Evolutionary conservation across 2,888 invertebrate species (phyloP).

Genomic region (Eupsilia transversa): DNA sequence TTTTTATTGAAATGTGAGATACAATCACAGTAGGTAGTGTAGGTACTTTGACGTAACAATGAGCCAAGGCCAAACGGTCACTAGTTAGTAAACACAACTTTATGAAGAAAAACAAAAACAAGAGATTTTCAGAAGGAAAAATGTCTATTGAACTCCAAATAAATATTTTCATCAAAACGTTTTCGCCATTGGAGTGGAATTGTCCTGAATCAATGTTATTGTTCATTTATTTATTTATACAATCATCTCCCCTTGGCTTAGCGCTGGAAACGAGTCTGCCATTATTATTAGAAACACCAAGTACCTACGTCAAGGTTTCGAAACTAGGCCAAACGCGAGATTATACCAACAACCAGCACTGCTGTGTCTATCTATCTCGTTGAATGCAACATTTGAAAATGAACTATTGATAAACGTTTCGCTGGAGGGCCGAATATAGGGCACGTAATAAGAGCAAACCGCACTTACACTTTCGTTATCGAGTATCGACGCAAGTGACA

Average conservation of each 20-base stretch:
- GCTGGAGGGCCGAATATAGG: slow-evolving; percentile 50
- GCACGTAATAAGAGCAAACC: slow-evolving; percentile 39
- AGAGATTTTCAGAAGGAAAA: slow-evolving; percentile 6
- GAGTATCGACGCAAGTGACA: slow-evolving; percentile 16
- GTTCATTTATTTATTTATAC: slow-evolving; percentile 74
- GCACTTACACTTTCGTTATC: slow-evolving; percentile 51
- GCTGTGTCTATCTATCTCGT: slow-evolving; percentile 51
- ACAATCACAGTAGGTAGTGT: slow-evolving; percentile 11
- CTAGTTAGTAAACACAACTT: slow-evolving; percentile 23
- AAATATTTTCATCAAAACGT: slow-evolving; percentile 31
- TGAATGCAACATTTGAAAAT: slow-evolving; percentile 59
- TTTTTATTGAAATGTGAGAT: slow-evolving; percentile 8
- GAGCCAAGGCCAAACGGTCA: slow-evolving; percentile 27
- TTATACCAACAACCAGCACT: slow-evolving; percentile 65
- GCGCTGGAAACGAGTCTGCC: slow-evolving; percentile 79
- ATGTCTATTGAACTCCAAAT: slow-evolving; percentile 13
- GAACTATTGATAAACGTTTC: slow-evolving; percentile 46
- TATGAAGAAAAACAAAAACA: slow-evolving; percentile 25
- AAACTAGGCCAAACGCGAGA: slow-evolving; percentile 85
- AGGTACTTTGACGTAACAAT: slow-evolving; percentile 18
- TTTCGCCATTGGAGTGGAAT: slow-evolving; percentile 22
- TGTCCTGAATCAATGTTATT: slow-evolving; percentile 46
- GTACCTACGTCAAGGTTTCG: slow-evolving; percentile 85
- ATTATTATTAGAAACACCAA: slow-evolving; percentile 84
- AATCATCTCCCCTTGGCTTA: slow-evolving; percentile 74